These are phyloP conservation scores for Drosophila mojavensis DNA, from an alignment of 1,140 invertebrate species.

Conservation along the genomic window DNA sequence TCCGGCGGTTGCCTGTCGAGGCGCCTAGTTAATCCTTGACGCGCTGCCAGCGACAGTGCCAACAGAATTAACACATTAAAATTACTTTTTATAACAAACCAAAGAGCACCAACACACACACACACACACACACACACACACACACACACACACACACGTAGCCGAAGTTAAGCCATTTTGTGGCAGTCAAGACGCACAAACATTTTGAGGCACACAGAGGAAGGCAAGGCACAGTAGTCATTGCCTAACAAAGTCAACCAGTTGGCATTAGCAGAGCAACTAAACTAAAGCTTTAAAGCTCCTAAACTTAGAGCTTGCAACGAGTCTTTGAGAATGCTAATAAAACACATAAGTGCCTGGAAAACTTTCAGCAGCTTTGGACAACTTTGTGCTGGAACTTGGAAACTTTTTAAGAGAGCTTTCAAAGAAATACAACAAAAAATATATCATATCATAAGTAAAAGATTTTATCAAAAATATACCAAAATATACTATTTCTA, in stretches of 20 bases:
- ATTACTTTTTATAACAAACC: slow-evolving; percentile 74
- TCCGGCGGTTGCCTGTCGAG: background rate
- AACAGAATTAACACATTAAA: slow-evolving; percentile 81
- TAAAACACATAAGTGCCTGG: background rate
- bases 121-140: slow-evolving; percentile 18
- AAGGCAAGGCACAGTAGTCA: slow-evolving; percentile 20
- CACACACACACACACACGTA: slow-evolving; percentile 6
- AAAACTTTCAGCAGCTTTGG: background rate
- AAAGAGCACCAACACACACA: slow-evolving; percentile 27
- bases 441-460: too few relatives aligned
- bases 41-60: slow-evolving; percentile 59
- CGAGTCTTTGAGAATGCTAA: background rate
- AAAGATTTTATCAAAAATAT: too few relatives aligned
- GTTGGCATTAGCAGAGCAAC: background rate
- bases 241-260: background rate
- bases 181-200: slow-evolving; percentile 15
- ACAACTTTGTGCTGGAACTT: background rate
- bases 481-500: too few relatives aligned
- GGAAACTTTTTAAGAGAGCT: too few relatives aligned
- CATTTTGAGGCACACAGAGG: slow-evolving; percentile 3
- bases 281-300: too few relatives aligned
- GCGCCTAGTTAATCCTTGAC: slow-evolving; percentile 54
- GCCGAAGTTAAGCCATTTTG: slow-evolving; percentile 64
- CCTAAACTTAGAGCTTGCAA: background rate
- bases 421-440: too few relatives aligned